phyloP scores from a whole-genome alignment of 2,797 vertebrate species.

The Trachurus trachurus region DNA sequence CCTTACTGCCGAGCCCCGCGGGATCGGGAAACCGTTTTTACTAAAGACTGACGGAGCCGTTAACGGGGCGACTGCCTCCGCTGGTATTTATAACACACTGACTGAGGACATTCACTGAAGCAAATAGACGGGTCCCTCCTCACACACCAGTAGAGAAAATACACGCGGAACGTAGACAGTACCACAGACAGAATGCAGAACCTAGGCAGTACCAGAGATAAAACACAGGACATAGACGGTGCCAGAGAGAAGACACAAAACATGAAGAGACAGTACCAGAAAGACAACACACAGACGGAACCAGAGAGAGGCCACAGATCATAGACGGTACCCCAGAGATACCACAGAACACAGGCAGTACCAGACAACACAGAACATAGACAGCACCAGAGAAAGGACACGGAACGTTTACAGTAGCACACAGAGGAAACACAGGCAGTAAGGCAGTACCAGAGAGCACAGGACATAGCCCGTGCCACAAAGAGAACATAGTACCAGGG shows the following conservation, averaged over 20 bases:
- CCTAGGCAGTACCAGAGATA: background rate
- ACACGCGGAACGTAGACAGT: background rate
- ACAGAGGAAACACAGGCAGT: too few relatives aligned
- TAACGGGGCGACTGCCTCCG: slow-evolving; percentile 42
- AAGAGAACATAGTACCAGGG: too few relatives aligned
- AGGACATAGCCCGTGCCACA: background rate
- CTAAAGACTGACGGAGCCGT: background rate
- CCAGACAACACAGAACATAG: background rate
- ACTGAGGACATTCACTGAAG: slow-evolving; percentile 48
- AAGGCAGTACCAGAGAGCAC: background rate
- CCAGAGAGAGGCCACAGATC: background rate
- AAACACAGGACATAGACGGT: background rate
- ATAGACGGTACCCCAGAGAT: background rate
- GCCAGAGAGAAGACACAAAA: background rate
- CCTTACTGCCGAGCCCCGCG: background rate
- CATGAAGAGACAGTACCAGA: background rate
- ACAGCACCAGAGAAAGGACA: background rate
- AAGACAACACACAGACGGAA: background rate
- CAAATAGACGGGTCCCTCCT: slow-evolving; percentile 58
- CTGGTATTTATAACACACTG: slow-evolving; percentile 57
- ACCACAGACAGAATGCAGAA: background rate
- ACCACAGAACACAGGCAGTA: background rate
- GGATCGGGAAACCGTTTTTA: background rate
- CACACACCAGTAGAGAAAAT: background rate
- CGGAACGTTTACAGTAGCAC: background rate